These are phyloP conservation scores for Cecidostiba fungosa DNA, from an alignment of 2,888 invertebrate species.

Conservation along the genomic window DNA sequence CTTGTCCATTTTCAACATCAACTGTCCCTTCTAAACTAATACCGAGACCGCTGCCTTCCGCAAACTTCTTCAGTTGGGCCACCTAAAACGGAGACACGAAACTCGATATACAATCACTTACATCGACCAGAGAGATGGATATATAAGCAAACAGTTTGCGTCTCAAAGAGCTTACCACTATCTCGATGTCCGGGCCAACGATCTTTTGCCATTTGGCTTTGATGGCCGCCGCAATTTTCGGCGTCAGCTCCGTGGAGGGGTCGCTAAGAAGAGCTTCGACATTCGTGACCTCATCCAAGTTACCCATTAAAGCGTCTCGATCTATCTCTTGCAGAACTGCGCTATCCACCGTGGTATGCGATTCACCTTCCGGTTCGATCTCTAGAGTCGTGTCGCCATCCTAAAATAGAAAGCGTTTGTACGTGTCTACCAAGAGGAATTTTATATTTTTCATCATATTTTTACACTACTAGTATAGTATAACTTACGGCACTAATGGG, in stretches of 20 bases:
- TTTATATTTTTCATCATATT: background rate
- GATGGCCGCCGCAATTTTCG: conserved; percentile 90
- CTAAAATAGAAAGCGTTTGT: conserved; percentile 76
- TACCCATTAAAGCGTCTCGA: conserved; percentile 83
- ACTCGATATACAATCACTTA: background rate
- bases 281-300: conserved; percentile 83
- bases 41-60: conserved; percentile 94
- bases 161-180: conserved; percentile 84
- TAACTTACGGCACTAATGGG: conserved; percentile 88
- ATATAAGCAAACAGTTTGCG: background rate
- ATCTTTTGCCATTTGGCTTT: conserved; percentile 92
- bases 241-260: conserved; percentile 76
- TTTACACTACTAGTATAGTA: background rate
- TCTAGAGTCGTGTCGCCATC: conserved; percentile 86
- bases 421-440: background rate
- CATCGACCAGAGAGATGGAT: background rate
- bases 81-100: conserved; percentile 82
- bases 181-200: conserved; percentile 89
- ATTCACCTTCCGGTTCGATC: conserved; percentile 90
- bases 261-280: conserved; percentile 80
- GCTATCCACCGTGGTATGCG: conserved; percentile 89
- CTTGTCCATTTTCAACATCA: conserved; percentile 98
- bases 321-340: conserved; percentile 82
- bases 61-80: conserved; percentile 95
- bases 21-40: conserved; percentile 99